These are phyloP conservation scores for Clivina fossor DNA, from an alignment of 2,888 invertebrate genomes.

Conservation along the genomic window DNA sequence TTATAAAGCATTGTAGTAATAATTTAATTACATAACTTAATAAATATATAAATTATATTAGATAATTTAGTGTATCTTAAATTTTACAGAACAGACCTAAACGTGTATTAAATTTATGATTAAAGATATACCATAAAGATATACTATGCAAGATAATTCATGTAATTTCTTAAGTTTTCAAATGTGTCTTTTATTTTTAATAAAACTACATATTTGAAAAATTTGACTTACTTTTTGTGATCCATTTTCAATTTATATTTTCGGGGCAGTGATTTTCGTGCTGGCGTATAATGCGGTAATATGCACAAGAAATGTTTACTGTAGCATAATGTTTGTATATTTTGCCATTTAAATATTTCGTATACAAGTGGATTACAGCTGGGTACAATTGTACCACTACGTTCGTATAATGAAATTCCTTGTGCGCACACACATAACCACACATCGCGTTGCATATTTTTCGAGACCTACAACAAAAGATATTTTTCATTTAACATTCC, in stretches of 20 bases:
- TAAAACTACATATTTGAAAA: too few relatives aligned
- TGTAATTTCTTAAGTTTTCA: too few relatives aligned
- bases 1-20: too few relatives aligned
- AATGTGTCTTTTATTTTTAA: too few relatives aligned
- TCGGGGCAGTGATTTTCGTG: conserved; percentile 57
- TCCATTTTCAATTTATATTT: conserved; percentile 76
- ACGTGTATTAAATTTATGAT: too few relatives aligned
- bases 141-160: too few relatives aligned
- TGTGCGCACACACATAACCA: conserved; percentile 67
- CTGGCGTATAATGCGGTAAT: conserved; percentile 56
- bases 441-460: conserved; percentile 58
- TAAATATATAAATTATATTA: too few relatives aligned
- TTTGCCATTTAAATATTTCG: conserved; percentile 65
- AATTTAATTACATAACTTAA: too few relatives aligned
- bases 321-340: conserved; percentile 75
- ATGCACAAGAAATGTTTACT: conserved; percentile 71
- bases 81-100: too few relatives aligned
- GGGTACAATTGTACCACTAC: conserved; percentile 51
- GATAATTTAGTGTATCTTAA: too few relatives aligned
- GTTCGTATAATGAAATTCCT: conserved; percentile 64
- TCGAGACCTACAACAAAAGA: conserved; percentile 18
- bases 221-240: conserved; percentile 64
- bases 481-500: too few relatives aligned
- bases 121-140: too few relatives aligned
- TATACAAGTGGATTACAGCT: conserved; percentile 51